Base-by-base conservation (phyloP, 1,140 invertebrate species). In the Pachypsylla venusta region DNA sequence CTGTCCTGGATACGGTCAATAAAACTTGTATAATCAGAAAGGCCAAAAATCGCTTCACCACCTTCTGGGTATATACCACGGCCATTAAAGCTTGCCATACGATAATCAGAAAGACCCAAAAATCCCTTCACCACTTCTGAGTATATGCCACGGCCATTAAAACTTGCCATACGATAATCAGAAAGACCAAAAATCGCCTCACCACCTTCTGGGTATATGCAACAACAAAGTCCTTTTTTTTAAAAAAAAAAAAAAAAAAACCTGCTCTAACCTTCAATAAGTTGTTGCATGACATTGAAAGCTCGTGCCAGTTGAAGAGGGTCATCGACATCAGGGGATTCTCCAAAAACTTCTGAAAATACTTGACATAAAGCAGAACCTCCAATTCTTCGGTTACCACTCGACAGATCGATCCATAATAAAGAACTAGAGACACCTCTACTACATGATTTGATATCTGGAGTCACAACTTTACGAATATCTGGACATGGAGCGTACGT, bases 401-500 rank as follows among this genome's bases (percentile, higher is more conserved):
- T 70, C 27, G 79, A 79, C 19, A 89, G 72, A 67, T 87, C 81
- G 1, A 93, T 75, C 67, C 81, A 83, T 0, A 92, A 64, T 3
- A 93, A 63, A 16, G 66, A 63, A 30, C 81, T 81, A 60, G 69
- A 57, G 58, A 72, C 70, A 14, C 70, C 69, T 7, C 69, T 58
- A 0, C 76, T 70, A 1, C 85, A 83, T 59, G 77, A 78, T 71
- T 91, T 91, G 0, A 98, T 72, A 69, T 95, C 89, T 1, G 95
- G 93, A 27, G 94, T 96, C 0, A 96, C 79, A 40, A 82, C 79
- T 26, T 84, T 77, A 25, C 74, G 80, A 14, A 97, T 80, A 70
- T 97, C 87, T 0, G 87, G 85, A 74, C 93, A 98, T 0, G 89
- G 89, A 0, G 89, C 94, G 73, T 98, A 99, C 0, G 87, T 84